These are phyloP conservation scores for Magallana angulata DNA, from an alignment of 1,140 invertebrate species.

Conservation along the genomic window DNA sequence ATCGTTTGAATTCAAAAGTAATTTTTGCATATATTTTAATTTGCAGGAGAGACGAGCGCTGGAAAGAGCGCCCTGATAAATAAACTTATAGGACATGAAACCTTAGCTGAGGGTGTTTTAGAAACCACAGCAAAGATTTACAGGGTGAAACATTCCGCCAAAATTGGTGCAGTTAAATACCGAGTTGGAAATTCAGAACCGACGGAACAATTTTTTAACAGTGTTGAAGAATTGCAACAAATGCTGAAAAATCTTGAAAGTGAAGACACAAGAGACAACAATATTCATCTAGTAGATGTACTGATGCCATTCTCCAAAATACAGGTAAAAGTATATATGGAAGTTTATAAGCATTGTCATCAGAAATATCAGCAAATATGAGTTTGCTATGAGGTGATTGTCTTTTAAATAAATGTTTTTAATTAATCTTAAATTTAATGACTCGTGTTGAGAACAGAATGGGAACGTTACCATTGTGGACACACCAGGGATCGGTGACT, in stretches of 20 bases:
- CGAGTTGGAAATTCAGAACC: background rate
- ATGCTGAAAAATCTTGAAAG: background rate
- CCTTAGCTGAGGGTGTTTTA: background rate
- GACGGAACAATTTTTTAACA: background rate
- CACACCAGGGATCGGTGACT: background rate
- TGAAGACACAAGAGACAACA: background rate
- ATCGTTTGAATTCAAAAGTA: background rate
- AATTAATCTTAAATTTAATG: background rate
- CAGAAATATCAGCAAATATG: background rate
- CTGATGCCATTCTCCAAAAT: background rate
- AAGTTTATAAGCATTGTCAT: background rate
- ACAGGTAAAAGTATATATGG: background rate
- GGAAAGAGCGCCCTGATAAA: background rate
- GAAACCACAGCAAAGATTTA: background rate
- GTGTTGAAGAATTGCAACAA: background rate
- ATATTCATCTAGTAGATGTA: background rate
- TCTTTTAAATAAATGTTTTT: background rate
- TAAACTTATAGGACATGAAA: background rate
- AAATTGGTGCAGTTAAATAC: background rate
- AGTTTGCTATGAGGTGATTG: background rate
- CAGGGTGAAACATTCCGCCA: background rate
- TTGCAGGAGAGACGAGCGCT: background rate
- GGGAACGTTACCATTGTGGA: background rate
- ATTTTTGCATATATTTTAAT: background rate
- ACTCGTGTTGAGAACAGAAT: background rate